Conservation (phyloP, 2,888 invertebrate species). For the Alloscopus bannaensis region DNA sequence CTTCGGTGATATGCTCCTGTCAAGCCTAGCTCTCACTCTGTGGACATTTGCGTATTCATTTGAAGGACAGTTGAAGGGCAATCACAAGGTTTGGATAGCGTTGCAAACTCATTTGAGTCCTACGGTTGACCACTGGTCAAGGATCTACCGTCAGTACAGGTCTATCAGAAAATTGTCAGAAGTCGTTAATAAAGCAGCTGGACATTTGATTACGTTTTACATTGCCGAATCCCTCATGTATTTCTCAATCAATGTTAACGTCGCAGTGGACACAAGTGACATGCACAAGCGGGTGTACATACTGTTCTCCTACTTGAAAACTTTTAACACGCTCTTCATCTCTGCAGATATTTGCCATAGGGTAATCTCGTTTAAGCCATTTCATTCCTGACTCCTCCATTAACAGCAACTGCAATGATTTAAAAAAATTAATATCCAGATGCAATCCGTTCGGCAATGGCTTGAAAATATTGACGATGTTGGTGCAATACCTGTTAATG, state of each 20-base stretch:
- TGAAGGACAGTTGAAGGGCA: not conserved
- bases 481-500: not conserved
- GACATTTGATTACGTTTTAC: conserved; percentile 20
- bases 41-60: conserved; percentile 4
- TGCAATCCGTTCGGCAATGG: not conserved
- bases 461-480: not conserved
- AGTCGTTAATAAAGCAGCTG: not conserved
- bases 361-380: conserved; percentile 10
- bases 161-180: not conserved
- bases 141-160: not conserved
- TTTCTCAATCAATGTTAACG: conserved; percentile 21
- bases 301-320: not conserved
- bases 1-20: conserved; percentile 2
- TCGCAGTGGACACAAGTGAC: not conserved
- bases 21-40: not conserved
- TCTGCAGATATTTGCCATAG: conserved; percentile 17
- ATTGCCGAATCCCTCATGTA: conserved; percentile 25
- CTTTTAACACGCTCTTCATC: not conserved
- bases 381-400: not conserved
- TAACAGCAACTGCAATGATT: not conserved
- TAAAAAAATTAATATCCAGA: conserved; percentile 1
- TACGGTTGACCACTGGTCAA: not conserved
- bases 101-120: not conserved
- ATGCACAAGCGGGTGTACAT: not conserved
- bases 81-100: not conserved